phyloP scores from a whole-genome alignment of 2,888 invertebrate genomes.

The Gortyna flavago region DNA sequence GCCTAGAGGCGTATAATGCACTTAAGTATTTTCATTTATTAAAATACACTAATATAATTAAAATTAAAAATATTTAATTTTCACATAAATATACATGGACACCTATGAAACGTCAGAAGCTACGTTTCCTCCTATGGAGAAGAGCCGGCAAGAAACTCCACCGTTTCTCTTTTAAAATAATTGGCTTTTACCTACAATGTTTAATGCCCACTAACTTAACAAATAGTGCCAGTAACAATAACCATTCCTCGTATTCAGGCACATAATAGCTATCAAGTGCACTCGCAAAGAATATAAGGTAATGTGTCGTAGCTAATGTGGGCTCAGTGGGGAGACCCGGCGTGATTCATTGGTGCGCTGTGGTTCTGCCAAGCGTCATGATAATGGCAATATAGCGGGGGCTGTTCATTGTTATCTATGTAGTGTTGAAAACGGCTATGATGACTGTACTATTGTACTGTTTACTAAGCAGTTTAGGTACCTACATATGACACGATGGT shows the following conservation, averaged over 20 bases:
- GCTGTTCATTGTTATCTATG: constrained; percentile 31
- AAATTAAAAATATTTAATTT: not conserved
- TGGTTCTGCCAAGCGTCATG: constrained; percentile 7
- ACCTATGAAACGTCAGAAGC: not conserved
- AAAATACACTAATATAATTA: constrained; percentile 10
- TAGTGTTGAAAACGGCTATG: not conserved
- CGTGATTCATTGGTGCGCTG: constrained; percentile 40
- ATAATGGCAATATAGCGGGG: constrained; percentile 8
- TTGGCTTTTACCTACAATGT: not conserved
- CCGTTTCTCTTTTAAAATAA: not conserved
- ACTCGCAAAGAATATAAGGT: constrained; percentile 49
- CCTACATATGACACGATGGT: not conserved
- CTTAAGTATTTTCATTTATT: constrained; percentile 11
- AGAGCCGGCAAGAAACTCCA: not conserved
- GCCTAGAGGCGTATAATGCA: not conserved
- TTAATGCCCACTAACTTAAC: not conserved
- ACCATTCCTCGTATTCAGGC: constrained; percentile 27
- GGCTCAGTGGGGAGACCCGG: not conserved
- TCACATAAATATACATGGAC: not conserved
- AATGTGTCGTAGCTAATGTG: constrained; percentile 40
- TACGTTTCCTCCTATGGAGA: not conserved
- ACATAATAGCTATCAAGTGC: constrained; percentile 45
- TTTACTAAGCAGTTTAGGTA: not conserved
- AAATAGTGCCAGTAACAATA: constrained; percentile 32
- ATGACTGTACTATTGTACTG: not conserved